Evolutionary conservation across 2,113 vertebrate genomes (phyloP).

Genomic region (Erinaceus europaeus): DNA sequence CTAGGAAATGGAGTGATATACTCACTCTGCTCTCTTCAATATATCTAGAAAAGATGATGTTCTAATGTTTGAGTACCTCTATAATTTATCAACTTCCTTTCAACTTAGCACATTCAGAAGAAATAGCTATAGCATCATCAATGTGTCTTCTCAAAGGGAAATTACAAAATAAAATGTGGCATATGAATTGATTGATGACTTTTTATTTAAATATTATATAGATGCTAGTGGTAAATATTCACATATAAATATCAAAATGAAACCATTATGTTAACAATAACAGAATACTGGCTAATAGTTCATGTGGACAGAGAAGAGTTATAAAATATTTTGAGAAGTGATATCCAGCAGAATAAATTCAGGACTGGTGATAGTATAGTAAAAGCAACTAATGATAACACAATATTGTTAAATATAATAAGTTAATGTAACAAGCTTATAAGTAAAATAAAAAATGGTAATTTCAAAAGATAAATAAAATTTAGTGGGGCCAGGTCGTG

Average conservation of each 20-base stretch:
- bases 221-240: no score
- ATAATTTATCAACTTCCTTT: neutral
- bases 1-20: neutral
- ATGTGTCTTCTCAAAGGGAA: neutral
- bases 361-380: neutral
- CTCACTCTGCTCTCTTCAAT: neutral
- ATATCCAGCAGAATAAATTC: neutral
- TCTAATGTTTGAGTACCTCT: neutral
- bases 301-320: neutral
- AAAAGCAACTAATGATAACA: no score
- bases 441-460: no score
- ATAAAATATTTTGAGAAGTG: neutral
- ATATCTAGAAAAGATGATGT: neutral
- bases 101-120: neutral
- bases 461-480: neutral
- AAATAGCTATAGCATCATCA: neutral
- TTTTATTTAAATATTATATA: neutral
- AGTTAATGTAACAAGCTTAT: no score
- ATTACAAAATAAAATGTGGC: neutral
- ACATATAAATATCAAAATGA: no score
- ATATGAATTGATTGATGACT: neutral
- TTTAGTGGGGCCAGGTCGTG: no score
- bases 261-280: neutral
- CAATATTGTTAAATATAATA: neutral
- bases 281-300: neutral